Conservation (phyloP, 2,888 invertebrate genomes). For the Esperia sulphurella region DNA sequence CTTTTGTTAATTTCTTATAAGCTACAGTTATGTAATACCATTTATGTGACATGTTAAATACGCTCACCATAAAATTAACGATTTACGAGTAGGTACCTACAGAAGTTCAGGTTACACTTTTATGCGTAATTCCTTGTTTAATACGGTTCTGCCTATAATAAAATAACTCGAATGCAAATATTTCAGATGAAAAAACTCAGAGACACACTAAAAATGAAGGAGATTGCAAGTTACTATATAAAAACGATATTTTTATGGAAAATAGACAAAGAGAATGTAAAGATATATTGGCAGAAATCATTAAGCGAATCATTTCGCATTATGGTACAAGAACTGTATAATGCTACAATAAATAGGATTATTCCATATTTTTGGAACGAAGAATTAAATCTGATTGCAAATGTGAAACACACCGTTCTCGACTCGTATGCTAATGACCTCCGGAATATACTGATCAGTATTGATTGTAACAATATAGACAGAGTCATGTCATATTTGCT, state of each 20-base stretch:
- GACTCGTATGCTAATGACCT: conserved; percentile 51
- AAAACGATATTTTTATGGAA: conserved; percentile 77
- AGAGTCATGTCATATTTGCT: conserved; percentile 39
- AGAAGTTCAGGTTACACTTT: too few species aligned
- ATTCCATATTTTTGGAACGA: conserved; percentile 63
- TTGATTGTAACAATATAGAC: conserved; percentile 51
- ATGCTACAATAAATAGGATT: conserved; percentile 38
- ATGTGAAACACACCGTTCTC: conserved; percentile 42
- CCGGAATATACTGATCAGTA: conserved; percentile 48
- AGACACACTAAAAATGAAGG: conserved; percentile 56
- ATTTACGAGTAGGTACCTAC: too few species aligned
- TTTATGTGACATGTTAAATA: too few species aligned
- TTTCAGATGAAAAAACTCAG: conserved; percentile 73
- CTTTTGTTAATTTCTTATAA: too few species aligned
- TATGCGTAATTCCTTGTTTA: too few species aligned
- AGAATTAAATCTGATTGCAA: conserved; percentile 50
- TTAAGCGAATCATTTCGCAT: conserved; percentile 42
- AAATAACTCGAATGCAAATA: neutral
- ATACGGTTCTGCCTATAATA: too few species aligned
- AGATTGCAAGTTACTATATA: conserved; percentile 78
- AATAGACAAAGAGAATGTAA: conserved; percentile 36
- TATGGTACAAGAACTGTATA: conserved; percentile 52
- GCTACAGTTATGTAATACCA: too few species aligned
- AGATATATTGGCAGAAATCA: conserved; percentile 54
- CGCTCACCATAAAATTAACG: too few species aligned